These are phyloP conservation scores for Eudasyphora cyanicolor DNA, from an alignment of 2,888 invertebrate species.

Conservation along the genomic window DNA sequence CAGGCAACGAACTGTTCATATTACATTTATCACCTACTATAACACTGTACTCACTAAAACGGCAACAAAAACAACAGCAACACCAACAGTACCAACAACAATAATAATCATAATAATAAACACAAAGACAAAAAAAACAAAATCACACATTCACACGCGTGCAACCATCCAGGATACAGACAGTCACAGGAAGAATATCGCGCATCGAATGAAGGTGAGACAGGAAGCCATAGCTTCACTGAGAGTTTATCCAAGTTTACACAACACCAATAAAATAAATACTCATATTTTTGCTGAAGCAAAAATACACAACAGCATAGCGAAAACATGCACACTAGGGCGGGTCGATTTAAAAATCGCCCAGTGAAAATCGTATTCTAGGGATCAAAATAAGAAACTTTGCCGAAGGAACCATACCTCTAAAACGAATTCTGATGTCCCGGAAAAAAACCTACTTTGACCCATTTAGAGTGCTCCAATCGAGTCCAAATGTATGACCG, in stretches of 20 bases:
- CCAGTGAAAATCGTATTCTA: too few species aligned
- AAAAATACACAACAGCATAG: background rate
- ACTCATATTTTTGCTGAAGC: background rate
- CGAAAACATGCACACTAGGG: background rate
- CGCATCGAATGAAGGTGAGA: background rate
- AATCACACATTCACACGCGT: background rate
- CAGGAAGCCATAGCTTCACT: background rate
- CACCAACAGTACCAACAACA: background rate
- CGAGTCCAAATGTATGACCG: too few species aligned
- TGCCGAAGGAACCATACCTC: too few species aligned
- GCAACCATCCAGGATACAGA: background rate
- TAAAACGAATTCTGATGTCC: too few species aligned
- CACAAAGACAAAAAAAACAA: background rate
- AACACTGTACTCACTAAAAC: constrained; percentile 15
- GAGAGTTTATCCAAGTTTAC: background rate
- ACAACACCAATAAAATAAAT: constrained; percentile 7
- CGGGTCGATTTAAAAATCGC: too few species aligned
- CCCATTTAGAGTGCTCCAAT: too few species aligned
- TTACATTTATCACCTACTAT: constrained; percentile 39
- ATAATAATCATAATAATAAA: constrained; percentile 7
- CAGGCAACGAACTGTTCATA: constrained; percentile 9
- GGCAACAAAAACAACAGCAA: background rate
- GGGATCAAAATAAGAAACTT: too few species aligned
- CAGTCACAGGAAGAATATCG: background rate
- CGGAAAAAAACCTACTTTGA: too few species aligned